Percentiles rank a stretch among this genome's conserved stretches.
These are phyloP conservation scores for Zaprionus ghesquierei DNA, from an alignment of 1,140 invertebrate genomes.

Conservation along the genomic window DNA sequence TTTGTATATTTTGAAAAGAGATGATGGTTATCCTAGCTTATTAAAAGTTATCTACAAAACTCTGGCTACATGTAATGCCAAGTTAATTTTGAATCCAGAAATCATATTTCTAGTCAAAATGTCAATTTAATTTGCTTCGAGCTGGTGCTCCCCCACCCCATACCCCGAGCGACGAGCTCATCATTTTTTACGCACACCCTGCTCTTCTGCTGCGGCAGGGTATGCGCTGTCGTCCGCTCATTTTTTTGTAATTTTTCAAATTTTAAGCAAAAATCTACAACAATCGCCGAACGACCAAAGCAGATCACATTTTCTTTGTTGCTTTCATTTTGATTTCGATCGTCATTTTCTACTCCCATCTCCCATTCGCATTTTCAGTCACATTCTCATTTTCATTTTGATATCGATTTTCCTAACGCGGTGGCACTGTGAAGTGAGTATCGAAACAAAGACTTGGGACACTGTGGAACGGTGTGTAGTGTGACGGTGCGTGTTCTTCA, in stretches of 20 bases:
- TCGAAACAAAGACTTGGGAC: conserved; percentile 67
- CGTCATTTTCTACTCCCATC: neutral
- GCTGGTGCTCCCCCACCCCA: neutral
- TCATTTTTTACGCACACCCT: neutral
- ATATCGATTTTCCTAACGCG: neutral
- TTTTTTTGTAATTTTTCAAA: conserved; percentile 79
- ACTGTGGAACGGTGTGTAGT: neutral
- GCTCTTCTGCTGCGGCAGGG: neutral
- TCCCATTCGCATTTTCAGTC: neutral
- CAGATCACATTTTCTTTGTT: conserved; percentile 56
- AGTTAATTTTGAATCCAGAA: neutral
- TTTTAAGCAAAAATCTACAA: conserved; percentile 56
- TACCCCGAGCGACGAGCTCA: neutral
- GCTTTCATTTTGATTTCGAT: neutral
- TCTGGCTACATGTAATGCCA: neutral
- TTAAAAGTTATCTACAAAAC: neutral
- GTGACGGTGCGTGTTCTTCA: conserved; percentile 38
- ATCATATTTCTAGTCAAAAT: neutral
- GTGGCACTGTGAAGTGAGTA: conserved; percentile 65
- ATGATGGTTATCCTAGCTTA: neutral
- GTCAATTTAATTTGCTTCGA: neutral
- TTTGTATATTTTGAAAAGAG: neutral
- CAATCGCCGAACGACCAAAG: conserved; percentile 43
- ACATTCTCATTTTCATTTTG: conserved; percentile 8
- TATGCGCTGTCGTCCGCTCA: too few relatives aligned